Percentiles rank a stretch among this genome's conserved stretches.
phyloP scores from a whole-genome alignment of 1,140 invertebrate species.

The Limonius californicus region DNA sequence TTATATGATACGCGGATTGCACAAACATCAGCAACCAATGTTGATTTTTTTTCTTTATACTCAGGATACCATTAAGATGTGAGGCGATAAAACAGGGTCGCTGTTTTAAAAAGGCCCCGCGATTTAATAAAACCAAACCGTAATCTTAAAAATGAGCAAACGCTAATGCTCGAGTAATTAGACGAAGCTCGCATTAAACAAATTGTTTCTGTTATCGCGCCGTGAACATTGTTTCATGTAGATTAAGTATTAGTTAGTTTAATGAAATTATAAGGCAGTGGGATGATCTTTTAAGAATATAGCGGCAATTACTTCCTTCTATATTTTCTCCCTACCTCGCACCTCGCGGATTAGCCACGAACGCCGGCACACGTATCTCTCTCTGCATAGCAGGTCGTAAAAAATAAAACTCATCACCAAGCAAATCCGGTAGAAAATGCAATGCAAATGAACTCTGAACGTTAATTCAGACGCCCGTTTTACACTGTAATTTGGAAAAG shows the following conservation, averaged over 20 bases:
- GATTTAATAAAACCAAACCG: background rate
- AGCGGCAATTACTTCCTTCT: constrained; percentile 20
- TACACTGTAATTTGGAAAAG: constrained; percentile 29
- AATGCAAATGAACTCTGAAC: constrained; percentile 30
- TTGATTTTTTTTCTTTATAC: too few species aligned
- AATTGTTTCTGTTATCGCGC: constrained; percentile 13
- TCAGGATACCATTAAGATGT: too few species aligned
- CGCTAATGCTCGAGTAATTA: constrained; percentile 4
- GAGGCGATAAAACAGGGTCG: too few species aligned
- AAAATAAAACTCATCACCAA: constrained; percentile 35
- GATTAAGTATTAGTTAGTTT: constrained; percentile 20
- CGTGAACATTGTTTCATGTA: constrained; percentile 9
- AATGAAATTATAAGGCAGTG: constrained; percentile 17
- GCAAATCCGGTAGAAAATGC: constrained; percentile 33
- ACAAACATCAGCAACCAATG: too few species aligned
- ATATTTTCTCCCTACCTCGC: constrained; percentile 22
- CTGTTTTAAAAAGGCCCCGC: background rate
- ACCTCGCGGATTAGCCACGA: constrained; percentile 26
- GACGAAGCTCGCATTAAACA: constrained; percentile 6
- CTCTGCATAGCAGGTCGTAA: constrained; percentile 22
- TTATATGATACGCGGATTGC: too few species aligned
- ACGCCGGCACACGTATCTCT: constrained; percentile 11
- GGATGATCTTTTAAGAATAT: constrained; percentile 10
- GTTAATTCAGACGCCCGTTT: constrained; percentile 25
- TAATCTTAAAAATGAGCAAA: constrained; percentile 1